Conservation (phyloP, 2,888 invertebrate species). For the Neria commutata region DNA sequence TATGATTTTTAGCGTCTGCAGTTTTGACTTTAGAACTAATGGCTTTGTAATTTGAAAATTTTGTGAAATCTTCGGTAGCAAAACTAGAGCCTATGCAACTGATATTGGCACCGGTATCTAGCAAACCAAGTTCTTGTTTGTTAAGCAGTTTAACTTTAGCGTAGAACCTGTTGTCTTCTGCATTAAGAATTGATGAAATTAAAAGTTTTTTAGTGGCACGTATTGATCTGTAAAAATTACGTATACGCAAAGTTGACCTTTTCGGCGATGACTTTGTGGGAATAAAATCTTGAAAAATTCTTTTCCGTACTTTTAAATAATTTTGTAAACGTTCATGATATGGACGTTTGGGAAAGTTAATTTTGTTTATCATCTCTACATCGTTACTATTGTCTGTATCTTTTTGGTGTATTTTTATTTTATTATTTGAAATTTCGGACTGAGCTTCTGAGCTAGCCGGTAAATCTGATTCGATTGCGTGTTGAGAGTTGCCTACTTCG, state of each 20-base stretch:
- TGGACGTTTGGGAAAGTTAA: neutral
- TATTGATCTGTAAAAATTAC: slow-evolving; percentile 1
- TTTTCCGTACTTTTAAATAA: neutral
- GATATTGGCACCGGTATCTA: slow-evolving; percentile 19
- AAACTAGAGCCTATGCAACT: slow-evolving; percentile 15
- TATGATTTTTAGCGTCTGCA: slow-evolving; percentile 4
- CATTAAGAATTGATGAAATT: slow-evolving; percentile 12
- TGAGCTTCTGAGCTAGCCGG: neutral
- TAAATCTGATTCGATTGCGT: neutral
- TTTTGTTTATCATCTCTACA: too few relatives aligned
- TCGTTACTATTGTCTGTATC: too few relatives aligned
- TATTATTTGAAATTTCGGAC: neutral
- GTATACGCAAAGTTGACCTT: slow-evolving; percentile 8
- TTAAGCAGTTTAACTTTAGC: slow-evolving; percentile 14
- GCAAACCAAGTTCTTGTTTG: slow-evolving; percentile 7
- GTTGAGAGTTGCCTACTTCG: neutral
- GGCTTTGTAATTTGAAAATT: neutral
- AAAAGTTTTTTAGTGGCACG: slow-evolving; percentile 7
- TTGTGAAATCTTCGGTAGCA: slow-evolving; percentile 6
- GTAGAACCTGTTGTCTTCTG: slow-evolving; percentile 14
- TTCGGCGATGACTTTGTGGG: neutral
- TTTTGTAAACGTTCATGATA: slow-evolving; percentile 2
- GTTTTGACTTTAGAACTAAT: slow-evolving; percentile 13
- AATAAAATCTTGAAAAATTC: neutral
- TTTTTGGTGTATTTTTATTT: neutral